These are phyloP conservation scores for Petrolisthes cinctipes DNA, from an alignment of 2,888 invertebrate genomes.

Conservation along the genomic window DNA sequence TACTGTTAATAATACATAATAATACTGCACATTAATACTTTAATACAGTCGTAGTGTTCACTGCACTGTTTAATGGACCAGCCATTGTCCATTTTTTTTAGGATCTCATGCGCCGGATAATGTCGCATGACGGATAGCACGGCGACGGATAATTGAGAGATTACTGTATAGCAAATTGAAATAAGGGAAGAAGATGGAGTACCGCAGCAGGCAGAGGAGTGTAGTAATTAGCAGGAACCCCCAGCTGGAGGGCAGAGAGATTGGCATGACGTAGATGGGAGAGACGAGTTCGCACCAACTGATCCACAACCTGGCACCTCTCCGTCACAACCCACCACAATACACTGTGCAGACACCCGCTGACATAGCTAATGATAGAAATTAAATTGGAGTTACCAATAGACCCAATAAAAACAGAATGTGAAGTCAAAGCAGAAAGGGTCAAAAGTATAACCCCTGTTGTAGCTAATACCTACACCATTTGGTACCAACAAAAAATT, in stretches of 20 bases:
- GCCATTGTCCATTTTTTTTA: no score
- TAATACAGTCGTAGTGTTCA: no score
- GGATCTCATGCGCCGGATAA: no score
- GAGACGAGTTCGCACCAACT: constrained; percentile 58
- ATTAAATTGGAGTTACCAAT: not conserved
- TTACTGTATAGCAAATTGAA: no score
- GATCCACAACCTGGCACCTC: constrained; percentile 60
- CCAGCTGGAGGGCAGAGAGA: constrained; percentile 60
- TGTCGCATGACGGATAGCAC: no score
- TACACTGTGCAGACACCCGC: constrained; percentile 54
- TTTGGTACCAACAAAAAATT: no score
- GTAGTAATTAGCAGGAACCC: constrained; percentile 58
- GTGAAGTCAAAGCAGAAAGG: not conserved
- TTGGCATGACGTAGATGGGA: constrained; percentile 60
- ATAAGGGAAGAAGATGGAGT: not conserved
- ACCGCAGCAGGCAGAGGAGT: constrained; percentile 65
- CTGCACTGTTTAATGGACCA: no score
- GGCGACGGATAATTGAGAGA: no score
- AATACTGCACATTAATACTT: no score
- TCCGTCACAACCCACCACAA: constrained; percentile 62
- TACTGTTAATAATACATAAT: no score
- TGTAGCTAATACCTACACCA: no score
- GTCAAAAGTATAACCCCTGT: not conserved
- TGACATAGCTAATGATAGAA: constrained; percentile 46
- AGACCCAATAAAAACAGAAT: not conserved